Percentiles rank a stretch among this genome's conserved stretches.
Conservation (phyloP, 2,797 vertebrate species). For the Chaetodon trifasciatus region DNA sequence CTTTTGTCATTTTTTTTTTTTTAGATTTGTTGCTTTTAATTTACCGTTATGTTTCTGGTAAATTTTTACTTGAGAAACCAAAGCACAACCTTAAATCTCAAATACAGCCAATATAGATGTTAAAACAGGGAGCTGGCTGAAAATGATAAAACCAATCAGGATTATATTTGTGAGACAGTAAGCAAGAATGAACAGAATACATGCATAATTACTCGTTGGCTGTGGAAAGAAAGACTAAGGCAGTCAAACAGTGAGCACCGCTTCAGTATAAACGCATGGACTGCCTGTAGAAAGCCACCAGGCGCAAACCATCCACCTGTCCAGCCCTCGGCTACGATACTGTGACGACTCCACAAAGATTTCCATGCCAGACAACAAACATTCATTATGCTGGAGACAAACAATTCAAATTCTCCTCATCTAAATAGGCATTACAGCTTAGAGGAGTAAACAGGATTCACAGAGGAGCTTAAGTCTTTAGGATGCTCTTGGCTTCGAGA, state of each 20-base stretch:
- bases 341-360: conserved; percentile 64
- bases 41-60: background rate
- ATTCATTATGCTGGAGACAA: conserved; percentile 70
- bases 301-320: conserved; percentile 35
- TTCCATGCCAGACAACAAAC: conserved; percentile 72
- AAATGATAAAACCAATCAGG: background rate
- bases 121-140: background rate
- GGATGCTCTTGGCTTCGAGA: conserved; percentile 64
- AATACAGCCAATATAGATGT: background rate
- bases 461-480: conserved; percentile 73
- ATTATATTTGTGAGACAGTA: background rate
- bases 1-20: background rate
- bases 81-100: background rate
- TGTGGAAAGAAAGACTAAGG: background rate
- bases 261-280: background rate
- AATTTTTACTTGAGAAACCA: background rate
- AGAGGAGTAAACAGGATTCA: conserved; percentile 74
- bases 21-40: background rate
- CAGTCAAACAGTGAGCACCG: background rate
- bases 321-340: conserved; percentile 55
- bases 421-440: conserved; percentile 72
- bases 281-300: conserved; percentile 15
- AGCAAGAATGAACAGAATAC: background rate
- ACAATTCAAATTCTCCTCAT: conserved; percentile 70
- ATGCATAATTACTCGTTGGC: background rate